phyloP scores from a whole-genome alignment of 2,797 vertebrate species.

The Ambastaia sidthimunki region DNA sequence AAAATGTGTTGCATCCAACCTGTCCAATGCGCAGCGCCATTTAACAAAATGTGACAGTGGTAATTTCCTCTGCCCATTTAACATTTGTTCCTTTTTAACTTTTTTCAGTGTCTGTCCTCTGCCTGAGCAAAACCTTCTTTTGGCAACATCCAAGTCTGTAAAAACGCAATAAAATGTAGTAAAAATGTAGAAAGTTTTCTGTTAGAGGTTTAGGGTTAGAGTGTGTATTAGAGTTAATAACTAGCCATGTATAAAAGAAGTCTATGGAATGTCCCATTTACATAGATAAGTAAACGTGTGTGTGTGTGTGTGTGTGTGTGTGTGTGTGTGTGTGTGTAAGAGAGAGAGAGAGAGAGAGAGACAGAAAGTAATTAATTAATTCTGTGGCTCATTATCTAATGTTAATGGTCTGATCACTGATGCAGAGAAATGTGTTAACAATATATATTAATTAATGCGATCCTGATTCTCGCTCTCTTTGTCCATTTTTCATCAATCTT shows the following conservation, averaged over 20 bases:
- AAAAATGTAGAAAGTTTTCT: no score
- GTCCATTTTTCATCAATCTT: neutral
- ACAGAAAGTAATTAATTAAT: neutral
- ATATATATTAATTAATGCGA: neutral
- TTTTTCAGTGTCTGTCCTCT: neutral
- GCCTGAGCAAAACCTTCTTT: neutral
- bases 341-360: neutral
- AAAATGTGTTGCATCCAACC: constrained; percentile 10
- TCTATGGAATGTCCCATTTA: no score
- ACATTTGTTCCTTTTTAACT: constrained; percentile 4
- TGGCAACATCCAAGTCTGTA: no score
- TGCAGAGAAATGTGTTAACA: neutral
- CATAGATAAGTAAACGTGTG: neutral
- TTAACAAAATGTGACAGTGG: constrained; percentile 13
- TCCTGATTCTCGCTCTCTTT: neutral
- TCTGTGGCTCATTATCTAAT: neutral
- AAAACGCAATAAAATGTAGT: no score
- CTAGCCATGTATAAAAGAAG: no score
- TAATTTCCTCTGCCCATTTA: neutral
- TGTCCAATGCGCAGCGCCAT: neutral
- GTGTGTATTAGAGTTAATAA: no score
- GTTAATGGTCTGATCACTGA: neutral
- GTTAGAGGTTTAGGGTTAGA: no score
- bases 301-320: neutral
- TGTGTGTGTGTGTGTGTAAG: no score